These are phyloP conservation scores for Phylloscopus trochilus DNA, from an alignment of 2,113 vertebrate genomes.

Conservation along the genomic window DNA sequence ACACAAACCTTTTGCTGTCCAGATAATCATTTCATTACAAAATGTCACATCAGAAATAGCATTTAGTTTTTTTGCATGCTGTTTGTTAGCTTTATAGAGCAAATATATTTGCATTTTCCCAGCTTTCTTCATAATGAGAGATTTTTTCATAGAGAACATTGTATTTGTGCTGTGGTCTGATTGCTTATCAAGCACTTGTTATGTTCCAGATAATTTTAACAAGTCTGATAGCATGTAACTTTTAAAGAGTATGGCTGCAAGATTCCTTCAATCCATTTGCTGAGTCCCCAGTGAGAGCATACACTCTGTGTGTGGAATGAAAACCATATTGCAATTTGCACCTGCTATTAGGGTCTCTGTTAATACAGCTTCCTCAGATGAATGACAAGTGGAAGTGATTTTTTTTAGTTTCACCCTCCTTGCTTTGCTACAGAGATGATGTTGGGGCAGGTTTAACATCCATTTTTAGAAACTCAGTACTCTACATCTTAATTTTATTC, in stretches of 20 bases:
- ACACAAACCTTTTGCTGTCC: neutral
- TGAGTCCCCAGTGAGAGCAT: neutral
- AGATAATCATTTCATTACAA: slow-evolving; percentile 21
- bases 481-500: neutral
- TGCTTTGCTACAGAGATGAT: neutral
- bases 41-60: slow-evolving; percentile 15
- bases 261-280: neutral
- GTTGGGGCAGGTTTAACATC: neutral
- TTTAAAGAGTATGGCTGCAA: neutral
- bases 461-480: neutral
- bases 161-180: neutral
- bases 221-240: neutral
- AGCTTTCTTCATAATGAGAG: slow-evolving; percentile 22
- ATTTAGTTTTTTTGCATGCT: neutral
- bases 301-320: neutral
- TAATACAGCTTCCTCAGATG: neutral
- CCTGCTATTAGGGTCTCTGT: neutral
- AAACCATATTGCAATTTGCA: neutral
- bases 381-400: neutral
- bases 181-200: slow-evolving; percentile 19
- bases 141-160: neutral
- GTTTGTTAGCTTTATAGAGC: slow-evolving; percentile 11
- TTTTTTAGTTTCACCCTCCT: neutral
- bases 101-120: neutral
- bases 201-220: slow-evolving; percentile 40